A percentile compares a stretch with the other conserved stretches of the same genome.
Conservation (phyloP, 1,140 invertebrate species). For the Ruditapes philippinarum region DNA sequence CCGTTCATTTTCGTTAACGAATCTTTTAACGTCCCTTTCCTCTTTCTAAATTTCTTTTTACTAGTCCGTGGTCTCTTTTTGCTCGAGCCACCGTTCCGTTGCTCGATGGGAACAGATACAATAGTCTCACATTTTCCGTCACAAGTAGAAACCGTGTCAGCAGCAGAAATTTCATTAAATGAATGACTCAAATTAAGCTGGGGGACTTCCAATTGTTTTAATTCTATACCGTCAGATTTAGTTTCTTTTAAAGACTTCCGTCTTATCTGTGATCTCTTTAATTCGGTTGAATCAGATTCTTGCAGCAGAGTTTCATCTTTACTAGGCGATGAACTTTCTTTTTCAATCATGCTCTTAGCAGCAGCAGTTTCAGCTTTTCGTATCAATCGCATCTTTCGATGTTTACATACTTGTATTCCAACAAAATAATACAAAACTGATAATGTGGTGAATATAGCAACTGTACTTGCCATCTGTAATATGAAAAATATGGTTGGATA, state of each 20-base stretch:
- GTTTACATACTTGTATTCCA: conserved; percentile 50
- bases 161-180: too few relatives aligned
- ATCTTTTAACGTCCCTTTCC: neutral
- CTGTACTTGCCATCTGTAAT: neutral
- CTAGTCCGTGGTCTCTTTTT: neutral
- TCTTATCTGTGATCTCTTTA: neutral
- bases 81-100: neutral
- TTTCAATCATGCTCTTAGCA: conserved; percentile 38
- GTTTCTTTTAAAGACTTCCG: neutral
- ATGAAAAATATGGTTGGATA: conserved; percentile 37
- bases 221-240: too few relatives aligned
- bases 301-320: too few relatives aligned
- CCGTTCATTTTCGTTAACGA: neutral
- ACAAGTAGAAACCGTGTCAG: neutral
- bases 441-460: neutral
- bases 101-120: neutral
- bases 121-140: neutral
- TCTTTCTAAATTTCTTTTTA: neutral
- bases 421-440: conserved; percentile 47
- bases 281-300: conserved; percentile 7
- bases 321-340: too few relatives aligned
- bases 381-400: conserved; percentile 39
- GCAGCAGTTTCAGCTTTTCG: conserved; percentile 24
- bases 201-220: too few relatives aligned
- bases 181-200: too few relatives aligned